Evolutionary conservation across 92 coral and sea anemone genomes (phyloP), one percentile per base, ranked within the genome.

Genomic region (Zoanthus solanderi): DNA sequence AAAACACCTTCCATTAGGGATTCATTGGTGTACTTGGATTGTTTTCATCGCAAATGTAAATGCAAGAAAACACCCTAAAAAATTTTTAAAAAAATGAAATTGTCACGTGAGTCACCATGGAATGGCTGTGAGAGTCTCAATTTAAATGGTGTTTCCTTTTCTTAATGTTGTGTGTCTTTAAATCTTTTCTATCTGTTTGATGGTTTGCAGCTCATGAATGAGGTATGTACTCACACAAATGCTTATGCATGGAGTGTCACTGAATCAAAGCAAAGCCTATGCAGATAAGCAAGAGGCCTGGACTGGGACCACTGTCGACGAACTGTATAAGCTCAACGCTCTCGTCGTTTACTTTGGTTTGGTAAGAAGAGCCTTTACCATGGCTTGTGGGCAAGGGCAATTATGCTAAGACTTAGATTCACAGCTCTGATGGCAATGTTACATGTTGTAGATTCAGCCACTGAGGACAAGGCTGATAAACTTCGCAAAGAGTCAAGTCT

Each of bases 311-410:
- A 86, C 92, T 13, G 71, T 87, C 17, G 94, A 90, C 50, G 98
- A 92, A 61, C 84, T 95, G n/a, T 71, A 83, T n/a, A 63, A 66
- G 72, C 83, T 95, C 74, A 95, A 90, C 52, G 94, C 93, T 44
- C 37, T 89, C 1, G 60, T 90, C 4, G 74, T 89, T 46, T 92
- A 87, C 58, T 93, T 93, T 87, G 95, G 94, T 28, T 88, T 95
- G 74, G 93, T 93, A 6, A 57, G 63, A 54, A 95, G 87, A 67
- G 90, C 37, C 83, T 93, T 58, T 91, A 90, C 87, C 92, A 95
- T 67, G 93, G 98, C n/a, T 80, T 94, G 34, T 94, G 98, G 98
- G 98, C 95, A 37, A 77, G 95, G 79, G 72, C 66, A 16, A 92
- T 92, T 30, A 56, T 88, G 72, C 61, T 83, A 7, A 46, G 93